Evolutionary conservation across 2,888 invertebrate species (phyloP).

Genomic region (Tridacna crocea): DNA sequence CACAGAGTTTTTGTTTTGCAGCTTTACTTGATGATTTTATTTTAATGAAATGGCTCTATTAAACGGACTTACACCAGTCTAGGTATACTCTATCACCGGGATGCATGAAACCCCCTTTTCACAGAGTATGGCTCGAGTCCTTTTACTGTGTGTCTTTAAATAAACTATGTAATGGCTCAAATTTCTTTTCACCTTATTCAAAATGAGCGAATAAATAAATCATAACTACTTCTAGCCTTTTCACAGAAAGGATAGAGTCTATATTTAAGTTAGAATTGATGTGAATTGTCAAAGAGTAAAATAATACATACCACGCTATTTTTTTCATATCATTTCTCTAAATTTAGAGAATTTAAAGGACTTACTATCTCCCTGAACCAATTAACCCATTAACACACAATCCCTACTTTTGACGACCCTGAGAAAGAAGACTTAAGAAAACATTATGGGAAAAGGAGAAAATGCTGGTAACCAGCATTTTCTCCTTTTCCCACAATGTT

Average conservation of each 20-base stretch:
- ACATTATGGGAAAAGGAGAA: not conserved
- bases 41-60: too few species aligned
- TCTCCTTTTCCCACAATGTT: not conserved
- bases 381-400: not conserved
- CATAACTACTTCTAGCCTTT: not conserved
- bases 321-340: not conserved
- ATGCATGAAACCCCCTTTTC: too few species aligned
- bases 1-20: too few species aligned
- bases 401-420: too few species aligned
- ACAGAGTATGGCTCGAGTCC: too few species aligned
- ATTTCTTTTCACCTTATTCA: constrained; percentile 14
- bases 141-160: not conserved
- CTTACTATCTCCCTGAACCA: not conserved
- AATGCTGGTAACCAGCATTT: not conserved
- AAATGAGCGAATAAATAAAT: not conserved
- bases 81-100: too few species aligned
- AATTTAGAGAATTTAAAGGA: not conserved
- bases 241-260: not conserved
- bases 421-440: too few species aligned
- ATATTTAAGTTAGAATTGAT: constrained; percentile 54
- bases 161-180: constrained; percentile 11
- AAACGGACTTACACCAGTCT: too few species aligned
- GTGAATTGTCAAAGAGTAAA: constrained; percentile 48
- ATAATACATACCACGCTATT: not conserved
- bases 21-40: too few species aligned